Conservation (phyloP, 2,888 invertebrate species). For the Poecilus cupreus region DNA sequence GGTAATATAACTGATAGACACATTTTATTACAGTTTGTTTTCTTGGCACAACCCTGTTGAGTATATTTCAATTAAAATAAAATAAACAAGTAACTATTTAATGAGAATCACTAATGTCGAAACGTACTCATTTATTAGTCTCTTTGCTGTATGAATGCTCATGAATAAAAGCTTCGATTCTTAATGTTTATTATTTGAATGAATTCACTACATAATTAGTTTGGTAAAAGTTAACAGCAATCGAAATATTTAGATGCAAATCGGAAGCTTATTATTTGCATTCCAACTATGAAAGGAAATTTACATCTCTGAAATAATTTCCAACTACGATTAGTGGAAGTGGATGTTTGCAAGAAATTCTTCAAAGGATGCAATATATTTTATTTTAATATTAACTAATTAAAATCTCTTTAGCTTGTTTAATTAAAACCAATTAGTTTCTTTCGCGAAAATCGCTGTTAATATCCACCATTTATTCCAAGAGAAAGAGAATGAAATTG, state of each 20-base stretch:
- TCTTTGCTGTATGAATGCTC: neutral
- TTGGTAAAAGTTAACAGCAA: neutral
- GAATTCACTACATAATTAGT: conserved; percentile 1
- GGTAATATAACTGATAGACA: no score
- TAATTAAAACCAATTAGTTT: neutral
- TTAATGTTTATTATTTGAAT: neutral
- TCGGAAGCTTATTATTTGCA: neutral
- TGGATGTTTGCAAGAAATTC: neutral
- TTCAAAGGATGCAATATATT: neutral
- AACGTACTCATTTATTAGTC: no score
- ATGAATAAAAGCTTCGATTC: neutral
- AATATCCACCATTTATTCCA: neutral
- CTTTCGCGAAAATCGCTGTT: neutral
- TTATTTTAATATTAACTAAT: neutral
- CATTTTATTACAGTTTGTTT: no score
- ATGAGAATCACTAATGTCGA: no score
- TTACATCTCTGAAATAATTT: neutral
- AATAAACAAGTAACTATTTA: no score
- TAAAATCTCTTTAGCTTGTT: neutral
- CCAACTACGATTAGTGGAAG: neutral
- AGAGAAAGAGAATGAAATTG: neutral
- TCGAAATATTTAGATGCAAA: neutral
- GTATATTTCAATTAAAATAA: no score
- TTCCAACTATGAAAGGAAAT: neutral
- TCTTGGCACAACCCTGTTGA: no score